Conservation (phyloP, 1,140 invertebrate species). For the Triops cancriformis region DNA sequence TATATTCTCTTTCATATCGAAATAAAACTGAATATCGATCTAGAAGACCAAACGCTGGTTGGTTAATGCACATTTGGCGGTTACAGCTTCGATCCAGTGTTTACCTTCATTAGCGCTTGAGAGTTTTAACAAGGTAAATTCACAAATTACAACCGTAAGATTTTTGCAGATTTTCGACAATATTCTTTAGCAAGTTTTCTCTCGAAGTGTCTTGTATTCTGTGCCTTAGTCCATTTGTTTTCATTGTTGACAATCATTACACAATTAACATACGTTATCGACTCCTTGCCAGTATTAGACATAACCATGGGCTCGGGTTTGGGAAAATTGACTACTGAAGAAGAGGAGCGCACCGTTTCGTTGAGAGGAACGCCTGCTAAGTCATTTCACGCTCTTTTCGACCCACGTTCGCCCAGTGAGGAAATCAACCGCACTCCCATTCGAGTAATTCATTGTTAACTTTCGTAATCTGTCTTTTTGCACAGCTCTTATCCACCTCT, state of each 20-base stretch:
- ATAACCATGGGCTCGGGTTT: not conserved
- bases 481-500: not conserved
- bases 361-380: not conserved
- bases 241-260: too few relatives aligned
- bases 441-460: not conserved
- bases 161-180: too few relatives aligned
- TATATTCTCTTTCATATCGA: too few relatives aligned
- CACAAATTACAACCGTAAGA: too few relatives aligned
- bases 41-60: not conserved
- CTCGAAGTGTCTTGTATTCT: too few relatives aligned
- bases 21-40: not conserved
- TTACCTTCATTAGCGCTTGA: not conserved
- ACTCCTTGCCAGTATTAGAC: not conserved
- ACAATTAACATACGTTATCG: not conserved
- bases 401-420: not conserved
- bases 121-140: too few relatives aligned
- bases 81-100: not conserved
- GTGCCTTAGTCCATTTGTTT: too few relatives aligned
- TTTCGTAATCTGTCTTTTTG: too few relatives aligned
- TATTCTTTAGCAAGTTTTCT: too few relatives aligned
- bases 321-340: not conserved
- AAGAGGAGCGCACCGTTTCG: not conserved
- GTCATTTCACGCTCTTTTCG: not conserved
- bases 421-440: not conserved
- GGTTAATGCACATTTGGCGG: not conserved